phyloP scores from a whole-genome alignment of 2,797 vertebrate genomes.

The Anguilla anguilla region DNA sequence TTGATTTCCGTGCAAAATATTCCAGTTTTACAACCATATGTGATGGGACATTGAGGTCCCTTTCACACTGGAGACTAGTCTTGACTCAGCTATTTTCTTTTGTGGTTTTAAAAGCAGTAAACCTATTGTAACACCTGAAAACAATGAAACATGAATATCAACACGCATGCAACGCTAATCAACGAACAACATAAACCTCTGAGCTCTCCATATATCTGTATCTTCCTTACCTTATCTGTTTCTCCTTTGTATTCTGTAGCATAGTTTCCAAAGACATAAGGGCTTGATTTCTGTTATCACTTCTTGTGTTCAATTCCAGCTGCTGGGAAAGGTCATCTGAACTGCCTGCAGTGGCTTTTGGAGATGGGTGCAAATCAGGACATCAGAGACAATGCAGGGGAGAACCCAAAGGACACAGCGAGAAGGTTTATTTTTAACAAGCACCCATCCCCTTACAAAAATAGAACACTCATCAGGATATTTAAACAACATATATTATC shows the following conservation, averaged over 20 bases:
- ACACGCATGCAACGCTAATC: not conserved
- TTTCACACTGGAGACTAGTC: too few relatives aligned
- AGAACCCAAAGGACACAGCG: conserved; percentile 74
- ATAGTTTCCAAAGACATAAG: not conserved
- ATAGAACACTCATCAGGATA: too few relatives aligned
- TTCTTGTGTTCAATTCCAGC: conserved; percentile 54
- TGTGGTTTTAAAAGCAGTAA: not conserved
- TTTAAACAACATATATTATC: too few relatives aligned
- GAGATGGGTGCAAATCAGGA: conserved; percentile 73
- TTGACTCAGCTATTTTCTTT: too few relatives aligned
- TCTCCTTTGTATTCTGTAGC: not conserved
- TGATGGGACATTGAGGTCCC: too few relatives aligned
- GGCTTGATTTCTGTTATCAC: not conserved
- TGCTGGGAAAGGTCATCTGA: conserved; percentile 71
- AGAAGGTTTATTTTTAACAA: conserved; percentile 67
- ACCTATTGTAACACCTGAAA: too few relatives aligned
- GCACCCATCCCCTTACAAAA: too few relatives aligned
- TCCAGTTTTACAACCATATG: too few relatives aligned
- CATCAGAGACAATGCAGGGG: conserved; percentile 70
- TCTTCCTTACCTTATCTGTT: not conserved
- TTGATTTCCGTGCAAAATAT: too few relatives aligned
- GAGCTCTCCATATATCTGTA: not conserved
- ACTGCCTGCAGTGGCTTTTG: conserved; percentile 75
- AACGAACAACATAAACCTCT: not conserved
- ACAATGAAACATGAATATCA: too few relatives aligned